Conservation (phyloP, 2,888 invertebrate genomes). For the Nipponacmea schrenckii region DNA sequence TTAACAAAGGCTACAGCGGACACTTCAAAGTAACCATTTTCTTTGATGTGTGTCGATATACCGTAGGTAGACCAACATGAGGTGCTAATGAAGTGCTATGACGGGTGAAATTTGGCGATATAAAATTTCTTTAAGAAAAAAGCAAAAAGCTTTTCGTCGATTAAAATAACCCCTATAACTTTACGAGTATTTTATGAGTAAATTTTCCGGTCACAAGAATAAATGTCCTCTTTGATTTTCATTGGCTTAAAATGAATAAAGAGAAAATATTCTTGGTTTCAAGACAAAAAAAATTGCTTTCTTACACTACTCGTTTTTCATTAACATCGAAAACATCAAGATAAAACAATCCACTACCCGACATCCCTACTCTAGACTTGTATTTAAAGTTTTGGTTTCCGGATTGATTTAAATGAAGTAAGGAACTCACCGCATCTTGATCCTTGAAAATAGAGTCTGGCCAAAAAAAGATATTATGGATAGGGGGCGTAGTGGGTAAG, state of each 20-base stretch:
- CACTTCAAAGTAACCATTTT: neutral
- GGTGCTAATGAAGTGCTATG: conserved; percentile 8
- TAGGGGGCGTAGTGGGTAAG: too few species aligned
- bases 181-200: conserved; percentile 3
- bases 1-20: neutral
- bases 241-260: neutral
- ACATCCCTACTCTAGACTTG: too few species aligned
- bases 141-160: conserved; percentile 1
- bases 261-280: neutral
- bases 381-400: too few species aligned
- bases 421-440: too few species aligned
- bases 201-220: conserved; percentile 6
- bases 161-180: conserved; percentile 7
- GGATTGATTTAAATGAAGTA: too few species aligned
- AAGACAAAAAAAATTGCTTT: too few species aligned
- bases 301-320: too few species aligned
- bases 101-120: conserved; percentile 4
- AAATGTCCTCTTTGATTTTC: conserved; percentile 3
- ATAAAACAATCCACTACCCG: too few species aligned
- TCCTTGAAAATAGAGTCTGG: too few species aligned
- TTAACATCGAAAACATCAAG: too few species aligned
- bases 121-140: conserved; percentile 9
- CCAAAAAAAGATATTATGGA: too few species aligned
- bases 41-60: neutral
- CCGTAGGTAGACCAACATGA: conserved; percentile 7